phyloP scores from a whole-genome alignment of 2,888 invertebrate species.

The Ephialtes manifestator region DNA sequence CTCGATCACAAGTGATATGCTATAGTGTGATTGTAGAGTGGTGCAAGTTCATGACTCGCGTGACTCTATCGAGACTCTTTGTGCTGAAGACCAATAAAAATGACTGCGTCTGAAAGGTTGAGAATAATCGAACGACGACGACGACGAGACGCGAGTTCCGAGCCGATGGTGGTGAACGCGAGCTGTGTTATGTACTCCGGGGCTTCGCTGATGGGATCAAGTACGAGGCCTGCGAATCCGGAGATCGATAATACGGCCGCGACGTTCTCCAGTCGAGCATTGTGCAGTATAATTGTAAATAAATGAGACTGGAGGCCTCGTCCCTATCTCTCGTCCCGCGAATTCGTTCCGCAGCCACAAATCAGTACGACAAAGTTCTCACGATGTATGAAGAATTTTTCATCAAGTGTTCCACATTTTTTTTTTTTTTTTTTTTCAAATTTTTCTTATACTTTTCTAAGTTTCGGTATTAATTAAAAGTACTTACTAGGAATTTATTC shows the following conservation, averaged over 20 bases:
- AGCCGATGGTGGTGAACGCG: conserved; percentile 20
- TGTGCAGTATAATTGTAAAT: conserved; percentile 17
- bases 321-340: neutral
- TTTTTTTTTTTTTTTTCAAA: no score
- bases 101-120: conserved; percentile 16
- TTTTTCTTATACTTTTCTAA: no score
- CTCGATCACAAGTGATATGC: conserved; percentile 21
- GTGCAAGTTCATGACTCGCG: conserved; percentile 52
- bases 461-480: no score
- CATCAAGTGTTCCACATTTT: no score
- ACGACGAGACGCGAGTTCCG: neutral
- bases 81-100: conserved; percentile 38
- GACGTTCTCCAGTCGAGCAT: conserved; percentile 18
- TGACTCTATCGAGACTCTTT: conserved; percentile 35
- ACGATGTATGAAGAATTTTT: neutral
- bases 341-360: neutral
- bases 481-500: no score
- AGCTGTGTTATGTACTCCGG: conserved; percentile 16
- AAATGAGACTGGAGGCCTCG: conserved; percentile 25
- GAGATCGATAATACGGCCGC: conserved; percentile 41
- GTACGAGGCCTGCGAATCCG: conserved; percentile 33
- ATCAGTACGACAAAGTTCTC: neutral
- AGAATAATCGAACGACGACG: conserved; percentile 49
- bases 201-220: conserved; percentile 56
- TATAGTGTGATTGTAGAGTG: conserved; percentile 11